Conservation (phyloP, 2,797 vertebrate genomes). For the Aldrovandia affinis region DNA sequence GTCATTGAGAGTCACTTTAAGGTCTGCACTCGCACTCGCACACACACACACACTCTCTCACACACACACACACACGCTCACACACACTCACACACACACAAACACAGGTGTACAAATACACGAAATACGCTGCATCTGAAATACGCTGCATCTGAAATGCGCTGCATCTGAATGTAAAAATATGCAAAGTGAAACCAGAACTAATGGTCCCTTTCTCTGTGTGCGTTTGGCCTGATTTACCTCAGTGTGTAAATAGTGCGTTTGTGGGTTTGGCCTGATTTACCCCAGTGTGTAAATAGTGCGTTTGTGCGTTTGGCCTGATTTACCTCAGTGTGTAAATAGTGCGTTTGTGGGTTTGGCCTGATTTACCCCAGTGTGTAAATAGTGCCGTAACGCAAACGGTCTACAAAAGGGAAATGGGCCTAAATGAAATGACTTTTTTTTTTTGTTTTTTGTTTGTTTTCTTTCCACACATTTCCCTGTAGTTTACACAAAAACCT, state of each 20-base stretch:
- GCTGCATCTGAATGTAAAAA: constrained; percentile 36
- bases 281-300: too few relatives aligned
- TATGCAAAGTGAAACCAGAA: too few relatives aligned
- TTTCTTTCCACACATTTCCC: constrained; percentile 17
- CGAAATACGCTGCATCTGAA: too few relatives aligned
- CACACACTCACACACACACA: too few relatives aligned
- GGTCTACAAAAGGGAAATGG: constrained; percentile 29
- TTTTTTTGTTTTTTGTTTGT: background rate
- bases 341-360: too few relatives aligned
- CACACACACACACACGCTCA: background rate
- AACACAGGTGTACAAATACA: too few relatives aligned
- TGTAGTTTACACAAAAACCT: constrained; percentile 19
- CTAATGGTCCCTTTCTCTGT: constrained; percentile 30
- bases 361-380: constrained; percentile 37
- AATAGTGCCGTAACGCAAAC: constrained; percentile 31
- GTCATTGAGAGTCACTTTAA: background rate
- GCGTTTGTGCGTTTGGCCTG: too few relatives aligned
- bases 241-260: too few relatives aligned
- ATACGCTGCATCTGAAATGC: too few relatives aligned
- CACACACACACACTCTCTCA: too few relatives aligned
- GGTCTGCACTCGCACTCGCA: constrained; percentile 21
- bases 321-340: constrained; percentile 36
- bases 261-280: too few relatives aligned
- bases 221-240: constrained; percentile 32
- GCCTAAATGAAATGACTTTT: constrained; percentile 6